Base-by-base conservation (phyloP, 2,888 invertebrate genomes). In the Athetis lepigone region DNA sequence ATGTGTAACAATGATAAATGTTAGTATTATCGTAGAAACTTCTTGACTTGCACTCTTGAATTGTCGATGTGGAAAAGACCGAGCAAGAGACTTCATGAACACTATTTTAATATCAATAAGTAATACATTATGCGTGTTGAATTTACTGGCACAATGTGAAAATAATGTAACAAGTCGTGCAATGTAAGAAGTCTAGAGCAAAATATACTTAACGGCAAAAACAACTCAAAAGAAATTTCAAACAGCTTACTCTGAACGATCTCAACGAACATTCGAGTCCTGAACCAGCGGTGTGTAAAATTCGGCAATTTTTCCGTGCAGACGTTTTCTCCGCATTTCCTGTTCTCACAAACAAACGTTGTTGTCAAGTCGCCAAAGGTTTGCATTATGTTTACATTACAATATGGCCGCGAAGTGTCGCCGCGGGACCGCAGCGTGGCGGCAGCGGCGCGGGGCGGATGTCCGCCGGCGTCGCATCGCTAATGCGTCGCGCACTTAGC, bases 401-500 rank as follows among this genome's bases (percentile, higher is more conserved):
- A 88, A 42, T 60, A 68, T 86, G 85, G 86, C 87, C 85, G 83
- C 81, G 84, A 84, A 88, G 88, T 88, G 89, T 85, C 84, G 87
- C 88, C 83, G 84, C 80, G 78, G 70, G 51, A 52, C 58, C 49
- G 51, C 63, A 52, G 50, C 69, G 39, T 36, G 42, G 18, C 36
- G 43, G n/a, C 13, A 13, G n/a, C 39, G 25, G 16, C 71, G 70
- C 81, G 79, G 77, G 40, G 75, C 91, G 91, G 91, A 92, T 75
- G 75, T 94, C 93, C 92, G 93, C 88, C 92, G 92, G 92, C 93
- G 92, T 83, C 92, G 89, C 87, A 84, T 85, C 88, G 85, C 91
- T 93, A 93, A 93, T 92, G 92, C 91, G 86, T 85, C 79, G 54
- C 89, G 91, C 93, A 92, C 92, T 92, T 92, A 92, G 88, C 86